Evolutionary conservation across 1,140 invertebrate genomes (phyloP), one percentile per base, ranked within the genome.

Genomic region (Holcopasites calliopsidis): DNA sequence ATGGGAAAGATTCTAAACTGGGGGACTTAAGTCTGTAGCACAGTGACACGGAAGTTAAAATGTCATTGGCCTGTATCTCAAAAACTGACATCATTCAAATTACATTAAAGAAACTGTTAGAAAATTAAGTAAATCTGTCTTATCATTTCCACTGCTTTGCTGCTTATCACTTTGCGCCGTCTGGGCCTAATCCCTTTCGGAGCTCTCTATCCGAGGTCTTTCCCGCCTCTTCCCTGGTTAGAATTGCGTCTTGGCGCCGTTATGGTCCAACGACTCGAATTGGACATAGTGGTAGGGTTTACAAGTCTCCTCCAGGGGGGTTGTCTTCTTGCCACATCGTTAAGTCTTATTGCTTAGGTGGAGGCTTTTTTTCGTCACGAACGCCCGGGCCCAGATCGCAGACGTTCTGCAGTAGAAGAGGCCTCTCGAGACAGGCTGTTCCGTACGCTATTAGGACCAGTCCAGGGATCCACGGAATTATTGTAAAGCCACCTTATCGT

Each of bases 381-480:
- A 73, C 40, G 35, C 26, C 61, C 13, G 40, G 57, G 73, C 77
- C 61, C 50, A 50, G 61, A 66, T 80, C 77, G 60, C 77, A 64
- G 78, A 76, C 77, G 60, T 16, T 42, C 23, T 33, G 50, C 60
- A 35, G 61, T 31, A 35, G 61, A 72, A 80, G 55, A 80, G 72
- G 65, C 31, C 73, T 72, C 77, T 76, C 33, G 77, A 80, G 79
- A 81, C 72, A 47, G 60, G 31, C 47, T 26, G 31, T 68, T 81
- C 38, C 65, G n/a, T 60, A 28, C 49, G 77, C 72, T 72, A 80
- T 80, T 82, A 80, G 35, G 44, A 55, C n/a, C 66, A 16, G 54
- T 44, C 47, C 47, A 50, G 71, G 58, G 52, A 72, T 61, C 66
- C 44, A 23, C 18, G n/a, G 61, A 75, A 82, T 76, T 76, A 80